Conservation (phyloP, 2,888 invertebrate genomes). For the Adineta ricciae region DNA sequence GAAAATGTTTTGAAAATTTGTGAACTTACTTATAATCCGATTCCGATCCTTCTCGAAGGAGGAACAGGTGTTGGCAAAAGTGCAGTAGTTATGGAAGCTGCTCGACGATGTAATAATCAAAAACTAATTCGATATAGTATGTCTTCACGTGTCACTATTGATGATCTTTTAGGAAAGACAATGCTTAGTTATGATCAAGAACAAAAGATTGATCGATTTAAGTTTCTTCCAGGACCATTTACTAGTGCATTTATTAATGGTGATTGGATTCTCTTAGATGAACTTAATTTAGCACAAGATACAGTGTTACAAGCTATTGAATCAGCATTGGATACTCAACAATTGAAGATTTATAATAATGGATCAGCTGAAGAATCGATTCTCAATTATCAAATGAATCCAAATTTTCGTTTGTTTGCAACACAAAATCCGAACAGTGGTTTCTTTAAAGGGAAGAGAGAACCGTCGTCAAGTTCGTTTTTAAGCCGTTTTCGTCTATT, state of each 20-base stretch:
- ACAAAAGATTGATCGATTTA: not conserved
- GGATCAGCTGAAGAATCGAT: not conserved
- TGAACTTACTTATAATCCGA: not conserved
- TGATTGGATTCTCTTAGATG: not conserved
- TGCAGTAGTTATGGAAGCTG: not conserved
- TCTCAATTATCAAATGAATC: not conserved
- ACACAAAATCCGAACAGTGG: conserved; percentile 5
- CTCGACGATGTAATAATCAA: not conserved
- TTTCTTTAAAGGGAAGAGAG: not conserved
- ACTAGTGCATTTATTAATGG: not conserved
- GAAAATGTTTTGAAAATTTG: not conserved
- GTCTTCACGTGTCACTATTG: not conserved
- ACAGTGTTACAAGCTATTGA: not conserved
- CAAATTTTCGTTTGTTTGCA: not conserved
- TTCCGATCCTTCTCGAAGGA: not conserved
- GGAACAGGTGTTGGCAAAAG: not conserved
- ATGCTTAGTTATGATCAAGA: not conserved
- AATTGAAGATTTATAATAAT: not conserved
- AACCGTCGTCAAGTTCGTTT: not conserved
- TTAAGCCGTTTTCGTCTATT: not conserved
- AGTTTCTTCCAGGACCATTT: not conserved
- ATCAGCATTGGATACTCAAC: not conserved
- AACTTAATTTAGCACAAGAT: conserved; percentile 1
- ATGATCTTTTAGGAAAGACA: not conserved
- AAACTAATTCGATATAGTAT: not conserved